Percentiles rank a stretch among this genome's conserved stretches.
These are phyloP conservation scores for Lepus oiostolus DNA, from an alignment of 2,797 vertebrate species.

Conservation along the genomic window DNA sequence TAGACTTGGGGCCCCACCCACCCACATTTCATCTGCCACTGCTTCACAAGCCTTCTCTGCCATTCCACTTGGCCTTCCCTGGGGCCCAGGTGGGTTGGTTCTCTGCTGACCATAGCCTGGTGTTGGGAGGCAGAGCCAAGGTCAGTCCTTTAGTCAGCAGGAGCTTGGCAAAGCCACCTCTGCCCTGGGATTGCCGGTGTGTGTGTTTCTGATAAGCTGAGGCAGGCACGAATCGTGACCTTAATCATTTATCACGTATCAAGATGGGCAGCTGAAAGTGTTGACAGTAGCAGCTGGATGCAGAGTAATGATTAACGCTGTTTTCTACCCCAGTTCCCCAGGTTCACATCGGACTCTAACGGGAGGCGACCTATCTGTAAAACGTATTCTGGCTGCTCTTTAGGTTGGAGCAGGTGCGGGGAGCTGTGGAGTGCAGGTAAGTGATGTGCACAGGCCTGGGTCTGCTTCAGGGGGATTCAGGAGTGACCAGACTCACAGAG, in stretches of 20 bases:
- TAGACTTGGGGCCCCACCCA: neutral
- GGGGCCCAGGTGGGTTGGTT: neutral
- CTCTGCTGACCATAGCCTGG: rapidly evolving
- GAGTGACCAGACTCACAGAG: neutral
- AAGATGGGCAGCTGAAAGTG: neutral
- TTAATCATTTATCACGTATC: constrained; percentile 64
- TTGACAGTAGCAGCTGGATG: constrained; percentile 9
- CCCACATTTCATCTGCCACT: neutral
- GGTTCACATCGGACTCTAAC: neutral
- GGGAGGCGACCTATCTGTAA: neutral
- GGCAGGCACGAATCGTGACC: neutral
- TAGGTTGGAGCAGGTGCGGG: neutral
- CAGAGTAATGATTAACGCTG: constrained; percentile 64
- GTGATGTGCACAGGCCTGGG: neutral
- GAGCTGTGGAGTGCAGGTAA: constrained; percentile 30
- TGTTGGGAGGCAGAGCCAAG: neutral
- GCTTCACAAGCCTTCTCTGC: rapidly evolving
- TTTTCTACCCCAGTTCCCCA: neutral
- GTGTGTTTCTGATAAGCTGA: neutral
- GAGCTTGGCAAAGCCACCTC: neutral
- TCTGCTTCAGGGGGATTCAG: neutral
- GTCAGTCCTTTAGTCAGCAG: neutral
- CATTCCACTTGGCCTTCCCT: neutral
- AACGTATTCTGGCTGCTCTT: neutral
- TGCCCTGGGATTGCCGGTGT: neutral